These are phyloP conservation scores for Osmerus mordax DNA, from an alignment of 2,113 vertebrate species.

Conservation along the genomic window DNA sequence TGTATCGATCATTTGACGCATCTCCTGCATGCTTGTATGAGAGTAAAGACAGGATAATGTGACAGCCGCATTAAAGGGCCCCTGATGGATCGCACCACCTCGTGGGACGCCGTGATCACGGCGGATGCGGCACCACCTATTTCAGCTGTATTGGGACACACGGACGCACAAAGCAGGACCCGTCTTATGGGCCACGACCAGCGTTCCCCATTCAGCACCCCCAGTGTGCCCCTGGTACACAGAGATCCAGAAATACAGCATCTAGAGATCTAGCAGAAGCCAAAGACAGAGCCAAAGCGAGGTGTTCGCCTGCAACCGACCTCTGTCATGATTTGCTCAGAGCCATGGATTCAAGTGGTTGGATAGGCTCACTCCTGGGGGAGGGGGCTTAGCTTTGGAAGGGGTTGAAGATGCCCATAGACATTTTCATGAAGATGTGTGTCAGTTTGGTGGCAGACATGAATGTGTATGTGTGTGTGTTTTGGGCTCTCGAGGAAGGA, in stretches of 20 bases:
- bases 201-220: too few relatives aligned
- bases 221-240: too few relatives aligned
- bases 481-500: conserved; percentile 30
- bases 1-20: conserved; percentile 58
- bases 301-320: too few relatives aligned
- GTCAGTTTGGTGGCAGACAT: not conserved
- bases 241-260: too few relatives aligned
- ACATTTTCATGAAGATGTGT: not conserved
- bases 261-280: too few relatives aligned
- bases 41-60: conserved; percentile 62
- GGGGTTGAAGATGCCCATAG: not conserved
- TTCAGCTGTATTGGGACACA: too few relatives aligned
- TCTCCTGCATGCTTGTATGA: conserved; percentile 54
- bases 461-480: not conserved
- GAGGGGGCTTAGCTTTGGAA: not conserved
- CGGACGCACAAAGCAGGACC: too few relatives aligned
- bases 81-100: conserved; percentile 34
- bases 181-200: too few relatives aligned
- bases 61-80: conserved; percentile 57
- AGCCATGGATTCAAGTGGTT: too few relatives aligned
- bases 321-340: too few relatives aligned
- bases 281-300: too few relatives aligned
- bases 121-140: not conserved
- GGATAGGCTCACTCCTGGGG: too few relatives aligned
- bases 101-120: not conserved